These are phyloP conservation scores for Epinephelus lanceolatus DNA, from an alignment of 2,113 vertebrate species.

Conservation along the genomic window DNA sequence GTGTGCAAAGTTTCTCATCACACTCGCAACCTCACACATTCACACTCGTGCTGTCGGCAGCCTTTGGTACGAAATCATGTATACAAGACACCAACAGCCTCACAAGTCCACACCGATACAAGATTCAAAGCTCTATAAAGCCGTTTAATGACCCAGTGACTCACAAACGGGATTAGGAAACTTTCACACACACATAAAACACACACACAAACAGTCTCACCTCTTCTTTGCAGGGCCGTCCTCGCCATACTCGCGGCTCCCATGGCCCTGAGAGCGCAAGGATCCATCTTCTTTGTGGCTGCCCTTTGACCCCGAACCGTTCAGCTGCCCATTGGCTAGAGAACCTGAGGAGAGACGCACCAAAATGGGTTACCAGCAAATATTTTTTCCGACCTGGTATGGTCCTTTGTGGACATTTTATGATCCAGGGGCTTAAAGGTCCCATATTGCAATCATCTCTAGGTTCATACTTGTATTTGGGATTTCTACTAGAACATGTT, in stretches of 20 bases:
- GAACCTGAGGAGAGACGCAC: conserved; percentile 85
- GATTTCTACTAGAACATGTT: too few relatives aligned
- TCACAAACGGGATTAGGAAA: conserved; percentile 15
- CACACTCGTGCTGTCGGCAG: conserved; percentile 3
- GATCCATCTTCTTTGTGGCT: conserved; percentile 94
- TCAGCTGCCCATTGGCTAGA: conserved; percentile 92
- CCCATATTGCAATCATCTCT: too few relatives aligned
- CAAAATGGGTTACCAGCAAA: conserved; percentile 11
- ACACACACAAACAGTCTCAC: conserved; percentile 78
- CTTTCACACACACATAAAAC: neutral
- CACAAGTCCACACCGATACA: neutral
- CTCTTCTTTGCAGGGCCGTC: conserved; percentile 96
- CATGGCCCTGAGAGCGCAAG: conserved; percentile 89
- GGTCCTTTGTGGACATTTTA: neutral
- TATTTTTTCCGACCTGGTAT: neutral
- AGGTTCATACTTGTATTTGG: too few relatives aligned
- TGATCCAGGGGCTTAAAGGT: neutral
- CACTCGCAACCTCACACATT: neutral
- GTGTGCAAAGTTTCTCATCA: conserved; percentile 10
- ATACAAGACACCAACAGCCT: neutral
- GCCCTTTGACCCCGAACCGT: conserved; percentile 91
- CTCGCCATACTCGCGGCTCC: conserved; percentile 93
- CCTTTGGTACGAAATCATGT: neutral
- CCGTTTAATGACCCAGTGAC: conserved; percentile 9
- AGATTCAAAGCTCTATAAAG: conserved; percentile 7